Conservation (phyloP, 2,888 invertebrate species). For the Torymus tubicola region DNA sequence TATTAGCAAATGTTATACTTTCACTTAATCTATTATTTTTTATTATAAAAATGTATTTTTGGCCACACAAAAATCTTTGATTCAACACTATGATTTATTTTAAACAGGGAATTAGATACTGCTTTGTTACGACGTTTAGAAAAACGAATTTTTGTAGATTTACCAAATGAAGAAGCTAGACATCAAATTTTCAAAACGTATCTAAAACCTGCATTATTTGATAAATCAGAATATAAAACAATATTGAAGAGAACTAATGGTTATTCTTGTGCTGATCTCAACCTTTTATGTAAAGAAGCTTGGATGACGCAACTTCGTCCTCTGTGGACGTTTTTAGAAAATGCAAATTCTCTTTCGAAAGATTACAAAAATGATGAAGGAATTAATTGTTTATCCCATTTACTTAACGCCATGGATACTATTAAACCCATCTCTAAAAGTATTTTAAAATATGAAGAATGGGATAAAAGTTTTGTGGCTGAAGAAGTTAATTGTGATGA, state of each 20-base stretch:
- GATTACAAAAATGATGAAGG: conserved; percentile 61
- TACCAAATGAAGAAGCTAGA: conserved; percentile 85
- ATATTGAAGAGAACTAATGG: conserved; percentile 82
- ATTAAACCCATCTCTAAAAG: conserved; percentile 81
- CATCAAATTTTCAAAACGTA: conserved; percentile 81
- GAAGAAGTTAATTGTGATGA: background rate
- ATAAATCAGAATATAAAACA: conserved; percentile 75
- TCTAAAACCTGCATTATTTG: conserved; percentile 77
- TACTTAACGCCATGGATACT: conserved; percentile 78
- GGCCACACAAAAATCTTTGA: background rate
- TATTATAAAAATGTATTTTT: too few species aligned
- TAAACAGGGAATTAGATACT: conserved; percentile 87
- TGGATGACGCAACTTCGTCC: conserved; percentile 88
- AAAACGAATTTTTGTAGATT: conserved; percentile 88
- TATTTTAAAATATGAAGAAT: conserved; percentile 80
- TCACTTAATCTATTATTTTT: too few species aligned
- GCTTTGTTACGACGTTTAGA: conserved; percentile 93
- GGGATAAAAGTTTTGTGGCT: conserved; percentile 78
- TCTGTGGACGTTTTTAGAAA: conserved; percentile 78
- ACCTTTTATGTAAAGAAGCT: conserved; percentile 91
- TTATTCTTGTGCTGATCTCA: conserved; percentile 93
- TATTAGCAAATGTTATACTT: too few species aligned
- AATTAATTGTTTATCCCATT: conserved; percentile 73
- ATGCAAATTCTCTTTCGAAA: conserved; percentile 29
- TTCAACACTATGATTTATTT: conserved; percentile 6